A percentile compares a stretch with the other conserved stretches of the same genome.
Conservation (phyloP, 2,888 invertebrate genomes). For the Craniophora ligustri region DNA sequence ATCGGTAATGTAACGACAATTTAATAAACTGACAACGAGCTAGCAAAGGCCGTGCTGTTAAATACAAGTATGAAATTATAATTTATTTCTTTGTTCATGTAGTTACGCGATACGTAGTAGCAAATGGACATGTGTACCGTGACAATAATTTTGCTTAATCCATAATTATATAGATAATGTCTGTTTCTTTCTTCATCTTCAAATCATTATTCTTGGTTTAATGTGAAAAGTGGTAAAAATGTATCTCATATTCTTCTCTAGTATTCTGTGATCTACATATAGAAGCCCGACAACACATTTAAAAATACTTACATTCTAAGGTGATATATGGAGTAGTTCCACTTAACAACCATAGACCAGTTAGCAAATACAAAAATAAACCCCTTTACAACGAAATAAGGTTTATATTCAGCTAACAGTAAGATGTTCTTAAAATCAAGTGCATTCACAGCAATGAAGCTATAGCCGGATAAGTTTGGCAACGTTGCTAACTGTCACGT, state of each 20-base stretch:
- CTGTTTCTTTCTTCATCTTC: too few species aligned
- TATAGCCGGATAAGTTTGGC: constrained; percentile 69
- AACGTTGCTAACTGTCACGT: constrained; percentile 70
- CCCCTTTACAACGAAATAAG: background rate
- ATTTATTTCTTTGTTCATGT: too few species aligned
- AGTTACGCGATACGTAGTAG: too few species aligned
- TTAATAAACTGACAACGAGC: background rate
- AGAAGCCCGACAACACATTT: background rate
- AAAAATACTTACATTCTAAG: too few species aligned
- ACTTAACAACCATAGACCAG: constrained; percentile 57
- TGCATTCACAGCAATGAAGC: constrained; percentile 71
- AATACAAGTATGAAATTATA: too few species aligned
- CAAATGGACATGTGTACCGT: too few species aligned
- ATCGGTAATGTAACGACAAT: background rate
- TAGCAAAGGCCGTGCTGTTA: background rate
- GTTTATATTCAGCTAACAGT: constrained; percentile 32
- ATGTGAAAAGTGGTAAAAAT: too few species aligned
- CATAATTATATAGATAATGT: too few species aligned
- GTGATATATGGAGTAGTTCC: constrained; percentile 21
- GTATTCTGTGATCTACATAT: too few species aligned
- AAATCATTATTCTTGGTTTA: too few species aligned
- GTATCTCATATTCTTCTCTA: too few species aligned
- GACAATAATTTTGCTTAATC: too few species aligned
- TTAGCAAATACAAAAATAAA: constrained; percentile 13
- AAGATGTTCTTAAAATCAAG: constrained; percentile 57